Base-by-base conservation (phyloP, 2,888 invertebrate genomes). In the Acanthoscelides obtectus region DNA sequence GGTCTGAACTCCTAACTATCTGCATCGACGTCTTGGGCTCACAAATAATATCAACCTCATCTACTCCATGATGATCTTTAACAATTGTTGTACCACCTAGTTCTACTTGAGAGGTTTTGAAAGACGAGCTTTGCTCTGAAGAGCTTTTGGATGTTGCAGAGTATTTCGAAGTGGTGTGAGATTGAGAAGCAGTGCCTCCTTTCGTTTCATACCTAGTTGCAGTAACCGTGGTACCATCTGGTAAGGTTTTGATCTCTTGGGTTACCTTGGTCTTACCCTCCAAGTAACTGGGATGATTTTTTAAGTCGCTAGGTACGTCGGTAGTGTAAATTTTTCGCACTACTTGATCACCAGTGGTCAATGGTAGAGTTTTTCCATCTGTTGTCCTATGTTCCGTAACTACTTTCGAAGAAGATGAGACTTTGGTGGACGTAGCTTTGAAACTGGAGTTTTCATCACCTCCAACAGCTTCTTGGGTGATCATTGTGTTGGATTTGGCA, bases 141-240 rank as follows among this genome's bases (percentile, higher is more conserved):
- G 69, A 69, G 25, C 73, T 71, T 19, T 73, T 71, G 6, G 72
- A 72, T n/a, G 72, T 71, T 20, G 75, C 73, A 22, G 74, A 72
- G 68, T 76, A 75, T 20, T 75, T 76, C 63, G 73, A 76, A 22
- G 68, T 75, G 27, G 74, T 69, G 67, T 75, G 73, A 2, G 74
- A 71, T 71, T 75, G 71, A 27, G 75, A 75, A n/a, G 76, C 78
- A 45, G 73, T 76, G 12, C 75, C 79, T n/a, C 83, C 83, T 71
- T 84, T 86, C 63, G 90, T 90, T 81, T 92, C 92, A 64, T 90
- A 89, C 66, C 89, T 88, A 21, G 91, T 91, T 73, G 90, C 91
- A n/a, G 91, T 92, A 0, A 92, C 89, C 66, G 88, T 88, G 0
- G 90, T 90, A 20, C 92, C 92, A 79, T 91, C 92, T 0, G 90